These are phyloP conservation scores for Megaceryle maxima DNA, from an alignment of 2,113 vertebrate genomes.

Conservation along the genomic window DNA sequence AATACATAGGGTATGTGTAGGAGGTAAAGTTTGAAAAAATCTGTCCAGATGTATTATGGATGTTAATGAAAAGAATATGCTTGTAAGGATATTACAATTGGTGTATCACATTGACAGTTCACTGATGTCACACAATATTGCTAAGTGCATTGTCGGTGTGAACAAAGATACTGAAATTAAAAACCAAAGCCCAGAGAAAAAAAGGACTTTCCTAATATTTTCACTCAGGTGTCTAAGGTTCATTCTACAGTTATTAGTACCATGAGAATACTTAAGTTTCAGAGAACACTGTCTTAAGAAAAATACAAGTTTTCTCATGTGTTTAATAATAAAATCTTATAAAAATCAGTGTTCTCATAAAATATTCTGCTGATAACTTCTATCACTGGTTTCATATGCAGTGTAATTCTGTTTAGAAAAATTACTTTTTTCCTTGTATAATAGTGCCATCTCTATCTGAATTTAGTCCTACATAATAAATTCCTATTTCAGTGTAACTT, in stretches of 20 bases:
- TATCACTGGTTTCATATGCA: neutral
- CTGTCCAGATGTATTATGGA: neutral
- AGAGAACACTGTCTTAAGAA: neutral
- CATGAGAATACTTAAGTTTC: neutral
- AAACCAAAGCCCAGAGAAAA: neutral
- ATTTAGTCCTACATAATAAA: neutral
- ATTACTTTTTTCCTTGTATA: neutral
- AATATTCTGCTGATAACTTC: neutral
- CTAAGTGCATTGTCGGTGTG: neutral
- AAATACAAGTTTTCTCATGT: neutral
- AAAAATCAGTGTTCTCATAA: neutral
- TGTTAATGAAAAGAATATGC: neutral
- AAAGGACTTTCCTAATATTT: neutral
- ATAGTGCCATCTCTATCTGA: neutral
- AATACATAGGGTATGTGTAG: neutral
- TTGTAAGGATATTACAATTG: neutral
- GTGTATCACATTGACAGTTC: neutral
- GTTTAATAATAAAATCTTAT: neutral
- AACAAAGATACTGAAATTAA: neutral
- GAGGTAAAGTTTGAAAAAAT: neutral
- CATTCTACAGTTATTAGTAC: neutral
- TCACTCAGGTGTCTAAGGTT: neutral
- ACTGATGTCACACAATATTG: neutral
- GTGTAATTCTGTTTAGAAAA: neutral
- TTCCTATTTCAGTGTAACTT: neutral